Evolutionary conservation across 2,888 invertebrate genomes (phyloP).

Genomic region (Ptilodon capucinus): DNA sequence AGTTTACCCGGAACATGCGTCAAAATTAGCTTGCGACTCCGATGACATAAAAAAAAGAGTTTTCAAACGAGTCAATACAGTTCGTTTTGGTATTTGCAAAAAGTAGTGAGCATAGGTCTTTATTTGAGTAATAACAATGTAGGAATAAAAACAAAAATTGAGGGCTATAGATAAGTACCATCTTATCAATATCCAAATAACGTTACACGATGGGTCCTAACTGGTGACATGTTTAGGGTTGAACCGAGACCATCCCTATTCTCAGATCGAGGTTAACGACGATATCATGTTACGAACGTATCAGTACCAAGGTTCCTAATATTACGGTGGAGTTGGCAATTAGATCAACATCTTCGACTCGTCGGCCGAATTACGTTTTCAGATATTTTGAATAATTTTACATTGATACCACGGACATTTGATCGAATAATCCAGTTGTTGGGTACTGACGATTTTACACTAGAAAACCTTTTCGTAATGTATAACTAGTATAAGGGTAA

Average conservation of each 20-base stretch:
- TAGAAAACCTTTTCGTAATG: too few species aligned
- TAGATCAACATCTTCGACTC: constrained; percentile 44
- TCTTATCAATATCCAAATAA: too few species aligned
- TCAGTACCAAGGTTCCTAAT: constrained; percentile 15
- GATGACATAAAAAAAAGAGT: too few species aligned
- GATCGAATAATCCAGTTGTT: constrained; percentile 33
- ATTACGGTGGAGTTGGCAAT: constrained; percentile 44
- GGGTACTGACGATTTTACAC: constrained; percentile 11
- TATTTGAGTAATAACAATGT: too few species aligned
- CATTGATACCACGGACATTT: constrained; percentile 43
- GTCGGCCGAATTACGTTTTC: constrained; percentile 45
- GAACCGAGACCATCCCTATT: constrained; percentile 11
- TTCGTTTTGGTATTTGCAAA: too few species aligned
- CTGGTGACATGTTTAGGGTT: constrained; percentile 27
- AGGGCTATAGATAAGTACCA: too few species aligned
- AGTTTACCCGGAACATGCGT: too few species aligned
- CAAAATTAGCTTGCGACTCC: too few species aligned
- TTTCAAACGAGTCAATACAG: too few species aligned
- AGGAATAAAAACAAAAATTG: too few species aligned
- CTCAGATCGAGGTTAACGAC: constrained; percentile 33
- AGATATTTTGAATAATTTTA: constrained; percentile 60
- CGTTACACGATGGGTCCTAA: neutral
- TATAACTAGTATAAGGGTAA: too few species aligned
- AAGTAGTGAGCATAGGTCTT: too few species aligned
- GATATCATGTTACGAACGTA: constrained; percentile 29